Base-by-base conservation (phyloP, 2,888 invertebrate genomes). In the Rhodophaea formosa region DNA sequence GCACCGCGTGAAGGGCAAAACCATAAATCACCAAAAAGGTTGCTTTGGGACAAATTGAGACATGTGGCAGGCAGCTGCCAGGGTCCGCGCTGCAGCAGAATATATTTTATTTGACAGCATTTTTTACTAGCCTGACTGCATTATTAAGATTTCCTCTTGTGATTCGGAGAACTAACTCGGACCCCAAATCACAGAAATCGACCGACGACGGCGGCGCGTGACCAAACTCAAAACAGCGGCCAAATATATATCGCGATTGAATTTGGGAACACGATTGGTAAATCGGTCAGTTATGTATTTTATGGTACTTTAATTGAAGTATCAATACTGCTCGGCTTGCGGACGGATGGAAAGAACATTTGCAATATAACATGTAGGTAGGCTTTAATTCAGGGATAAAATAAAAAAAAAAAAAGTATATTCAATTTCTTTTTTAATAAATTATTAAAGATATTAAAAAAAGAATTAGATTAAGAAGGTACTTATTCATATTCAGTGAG, bases 51-150 rank as follows among this genome's bases (percentile, higher is more conserved):
- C 84, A 84, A 83, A 84, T 83, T 80, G 69, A 77, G 81, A 80
- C 89, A 89, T 84, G 76, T 89, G 89, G 80, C 67, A 68, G 76
- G 80, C 89, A 89, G 87, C 85, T 90, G 89, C 80, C 79, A 67
- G 71, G 72, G 61, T 71, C 66, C 63, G 62, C 65, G 61, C 58
- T 69, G 64, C 65, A 68, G 64, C 67, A 62, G 62, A 65, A 68
- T 68, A 71, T 68, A 69, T 71, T 74, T 66, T 63, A 66, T 62
- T 54, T 58, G 57, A 52, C 58, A 59, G 57, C 45, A 35, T 62
- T 65, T 65, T 58, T 58, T 57, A 62, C 62, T 62, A 62, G 57
- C 59, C 59, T 49, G 32, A 47, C 51, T 60, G 51, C 54, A 44
- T 61, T 58, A 59, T 63, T 58, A 60, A 55, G 53, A 58, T 62